Conservation (phyloP, 2,888 invertebrate genomes). For the Chelonus formosanus region DNA sequence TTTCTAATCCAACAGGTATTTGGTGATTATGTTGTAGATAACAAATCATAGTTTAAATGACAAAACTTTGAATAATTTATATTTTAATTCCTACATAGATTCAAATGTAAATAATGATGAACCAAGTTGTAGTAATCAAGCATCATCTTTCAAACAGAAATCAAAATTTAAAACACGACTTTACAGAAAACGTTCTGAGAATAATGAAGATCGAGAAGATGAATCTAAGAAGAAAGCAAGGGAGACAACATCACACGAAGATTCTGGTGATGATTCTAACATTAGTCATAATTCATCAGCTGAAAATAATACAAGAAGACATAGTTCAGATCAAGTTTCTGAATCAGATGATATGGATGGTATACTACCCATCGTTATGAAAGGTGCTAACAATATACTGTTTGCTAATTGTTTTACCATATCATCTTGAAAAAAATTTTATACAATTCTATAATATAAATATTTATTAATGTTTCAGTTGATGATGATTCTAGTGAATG, state of each 20-base stretch:
- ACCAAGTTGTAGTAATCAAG: conserved; percentile 30
- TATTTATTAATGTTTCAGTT: too few species aligned
- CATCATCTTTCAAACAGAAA: conserved; percentile 46
- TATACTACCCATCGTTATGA: neutral
- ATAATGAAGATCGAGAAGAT: conserved; percentile 35
- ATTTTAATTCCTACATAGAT: too few species aligned
- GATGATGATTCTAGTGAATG: conserved; percentile 24
- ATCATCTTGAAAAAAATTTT: too few species aligned
- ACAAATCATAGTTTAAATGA: too few species aligned
- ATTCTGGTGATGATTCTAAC: conserved; percentile 24
- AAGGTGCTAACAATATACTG: too few species aligned
- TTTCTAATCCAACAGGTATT: too few species aligned
- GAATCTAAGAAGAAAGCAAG: conserved; percentile 32
- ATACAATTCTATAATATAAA: too few species aligned
- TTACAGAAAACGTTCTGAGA: conserved; percentile 48
- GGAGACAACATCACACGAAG: conserved; percentile 12
- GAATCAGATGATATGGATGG: conserved; percentile 13
- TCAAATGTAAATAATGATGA: conserved; percentile 19
- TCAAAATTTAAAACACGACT: conserved; percentile 52
- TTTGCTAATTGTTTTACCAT: too few species aligned
- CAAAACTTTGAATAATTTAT: too few species aligned
- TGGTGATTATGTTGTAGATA: too few species aligned
- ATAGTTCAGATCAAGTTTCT: neutral
- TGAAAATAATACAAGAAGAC: neutral
- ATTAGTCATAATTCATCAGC: neutral